phyloP scores from a whole-genome alignment of 2,113 vertebrate genomes.

The Trinectes maculatus region DNA sequence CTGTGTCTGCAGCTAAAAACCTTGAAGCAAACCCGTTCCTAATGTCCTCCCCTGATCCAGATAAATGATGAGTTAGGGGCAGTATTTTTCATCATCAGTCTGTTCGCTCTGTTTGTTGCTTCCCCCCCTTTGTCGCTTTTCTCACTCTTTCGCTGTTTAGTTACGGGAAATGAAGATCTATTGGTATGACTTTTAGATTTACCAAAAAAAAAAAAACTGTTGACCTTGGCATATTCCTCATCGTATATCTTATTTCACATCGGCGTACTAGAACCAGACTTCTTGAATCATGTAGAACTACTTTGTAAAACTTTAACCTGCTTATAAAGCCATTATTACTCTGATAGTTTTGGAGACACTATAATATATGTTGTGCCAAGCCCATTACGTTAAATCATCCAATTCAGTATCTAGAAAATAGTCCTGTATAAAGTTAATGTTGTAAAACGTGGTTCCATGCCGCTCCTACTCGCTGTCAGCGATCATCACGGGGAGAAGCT shows the following conservation, averaged over 20 bases:
- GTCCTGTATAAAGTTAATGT: neutral
- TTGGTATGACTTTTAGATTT: neutral
- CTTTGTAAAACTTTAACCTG: no score
- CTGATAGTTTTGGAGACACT: no score
- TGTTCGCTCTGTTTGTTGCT: conserved; percentile 7
- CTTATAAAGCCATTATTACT: no score
- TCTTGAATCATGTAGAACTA: no score
- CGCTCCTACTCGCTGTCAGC: conserved; percentile 31
- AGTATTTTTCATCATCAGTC: conserved; percentile 13
- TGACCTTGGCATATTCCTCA: no score
- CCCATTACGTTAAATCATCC: no score
- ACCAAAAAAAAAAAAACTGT: neutral
- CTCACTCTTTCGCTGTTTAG: neutral
- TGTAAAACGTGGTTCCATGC: neutral
- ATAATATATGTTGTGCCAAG: no score
- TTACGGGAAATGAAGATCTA: neutral
- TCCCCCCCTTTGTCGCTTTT: neutral
- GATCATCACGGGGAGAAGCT: conserved; percentile 37
- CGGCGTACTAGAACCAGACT: no score
- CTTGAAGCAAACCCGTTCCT: conserved; percentile 13
- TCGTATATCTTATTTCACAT: no score
- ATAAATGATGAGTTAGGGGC: conserved; percentile 16
- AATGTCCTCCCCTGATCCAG: conserved; percentile 25
- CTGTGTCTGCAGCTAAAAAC: neutral
- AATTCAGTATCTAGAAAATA: no score